Base-by-base conservation (phyloP, 1,140 invertebrate genomes). In the Zaprionus capensis region DNA sequence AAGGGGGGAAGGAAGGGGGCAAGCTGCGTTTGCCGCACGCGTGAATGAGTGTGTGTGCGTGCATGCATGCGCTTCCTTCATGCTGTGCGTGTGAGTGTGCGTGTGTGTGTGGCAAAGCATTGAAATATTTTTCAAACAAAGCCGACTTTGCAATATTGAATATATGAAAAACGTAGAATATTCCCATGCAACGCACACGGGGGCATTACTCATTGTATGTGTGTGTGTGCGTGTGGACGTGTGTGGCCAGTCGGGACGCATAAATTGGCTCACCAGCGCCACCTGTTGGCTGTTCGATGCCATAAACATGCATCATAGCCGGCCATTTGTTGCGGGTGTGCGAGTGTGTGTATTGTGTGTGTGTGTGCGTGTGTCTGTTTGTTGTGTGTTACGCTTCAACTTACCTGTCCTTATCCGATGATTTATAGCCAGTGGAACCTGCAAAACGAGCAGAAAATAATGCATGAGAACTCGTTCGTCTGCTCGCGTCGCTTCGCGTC, bases 351-450 rank as follows among this genome's bases (percentile, higher is more conserved):
- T 59, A 26, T 9, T 77, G 55, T 55, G 73, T 64, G 67, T 41
- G 31, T 53, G 49, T 31, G 36, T 6, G 38, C 49, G 28, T 20
- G 51, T 24, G 57, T 31, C 74, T 66, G 69, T 67, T 34, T 34
- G 12, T 58, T 64, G 59, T 38, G 67, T 81, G 82, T 80, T 88
- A 79, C 76, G 81, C 85, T 80, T 90, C 85, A 90, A 86, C 87
- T 92, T 90, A 92, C 91, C 91, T 92, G 91, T 92, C 91, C 83
- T 92, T 92, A 92, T 92, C 91, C 80, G 91, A 92, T 92, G 91
- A 92, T 92, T 92, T 92, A 92, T 92, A 92, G 72, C 91, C 91
- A 58, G 90, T 86, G 86, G 86, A 88, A 90, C 91, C 91, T 92
- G 87, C 63, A 84, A 84, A 26, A 56, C 49, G 70, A 68, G 53